These are phyloP conservation scores for Pelecanoides urinatrix DNA, from an alignment of 2,113 vertebrate genomes.

Conservation along the genomic window DNA sequence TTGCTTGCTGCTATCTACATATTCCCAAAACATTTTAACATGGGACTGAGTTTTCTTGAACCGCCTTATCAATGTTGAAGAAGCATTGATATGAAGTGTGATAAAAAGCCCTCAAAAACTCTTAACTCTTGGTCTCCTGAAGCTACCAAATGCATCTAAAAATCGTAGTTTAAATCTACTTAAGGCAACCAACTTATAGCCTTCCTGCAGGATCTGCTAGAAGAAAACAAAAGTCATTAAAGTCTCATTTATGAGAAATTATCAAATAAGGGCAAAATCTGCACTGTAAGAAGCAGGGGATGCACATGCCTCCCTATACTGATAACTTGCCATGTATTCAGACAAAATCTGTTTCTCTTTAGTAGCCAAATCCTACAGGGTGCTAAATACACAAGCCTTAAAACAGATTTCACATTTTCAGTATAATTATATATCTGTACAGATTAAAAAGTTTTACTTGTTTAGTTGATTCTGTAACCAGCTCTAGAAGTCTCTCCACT, in stretches of 20 bases:
- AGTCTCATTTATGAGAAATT: not conserved
- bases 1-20: not conserved
- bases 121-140: not conserved
- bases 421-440: not conserved
- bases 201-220: not conserved
- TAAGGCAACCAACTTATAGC: not conserved
- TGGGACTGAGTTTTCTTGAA: not conserved
- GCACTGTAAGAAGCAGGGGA: not conserved
- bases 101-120: not conserved
- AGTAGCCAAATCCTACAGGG: not conserved
- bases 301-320: not conserved
- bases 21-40: not conserved
- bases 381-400: not conserved
- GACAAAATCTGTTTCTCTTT: not conserved
- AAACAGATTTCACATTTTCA: not conserved
- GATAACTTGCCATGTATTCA: not conserved
- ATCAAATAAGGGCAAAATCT: not conserved
- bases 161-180: not conserved
- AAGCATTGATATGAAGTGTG: not conserved
- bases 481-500: constrained; percentile 86
- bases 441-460: constrained; percentile 73
- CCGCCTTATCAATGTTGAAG: not conserved
- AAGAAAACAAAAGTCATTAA: not conserved
- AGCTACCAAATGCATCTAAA: not conserved
- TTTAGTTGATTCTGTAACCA: constrained; percentile 82